Evolutionary conservation across 2,888 invertebrate species (phyloP).

Genomic region (Yponomeuta sedellus): DNA sequence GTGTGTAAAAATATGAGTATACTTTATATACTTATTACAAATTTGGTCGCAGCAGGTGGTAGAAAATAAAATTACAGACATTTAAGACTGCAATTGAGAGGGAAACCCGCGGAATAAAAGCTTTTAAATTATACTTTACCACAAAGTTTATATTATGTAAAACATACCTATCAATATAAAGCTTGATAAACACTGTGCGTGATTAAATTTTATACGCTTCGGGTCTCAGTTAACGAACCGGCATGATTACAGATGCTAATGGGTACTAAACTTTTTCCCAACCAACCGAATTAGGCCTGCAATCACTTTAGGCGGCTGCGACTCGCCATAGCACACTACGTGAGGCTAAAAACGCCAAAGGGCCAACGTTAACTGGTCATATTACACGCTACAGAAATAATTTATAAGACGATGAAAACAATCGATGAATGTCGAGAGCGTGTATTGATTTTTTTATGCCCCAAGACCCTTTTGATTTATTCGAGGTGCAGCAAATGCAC

Average conservation of each 20-base stretch:
- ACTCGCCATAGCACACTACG: background rate
- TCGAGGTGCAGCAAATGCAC: conserved; percentile 24
- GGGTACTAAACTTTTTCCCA: conserved; percentile 37
- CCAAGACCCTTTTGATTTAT: conserved; percentile 42
- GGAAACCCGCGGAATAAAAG: too few species aligned
- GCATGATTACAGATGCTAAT: conserved; percentile 42
- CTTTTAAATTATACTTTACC: too few species aligned
- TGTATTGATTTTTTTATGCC: conserved; percentile 39
- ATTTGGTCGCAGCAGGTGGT: too few species aligned
- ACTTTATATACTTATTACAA: too few species aligned
- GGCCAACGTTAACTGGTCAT: conserved; percentile 29
- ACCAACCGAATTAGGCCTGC: conserved; percentile 28
- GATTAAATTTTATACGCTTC: conserved; percentile 43
- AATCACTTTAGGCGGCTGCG: background rate
- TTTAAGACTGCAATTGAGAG: too few species aligned
- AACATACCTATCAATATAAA: background rate
- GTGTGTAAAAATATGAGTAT: too few species aligned
- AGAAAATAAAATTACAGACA: too few species aligned
- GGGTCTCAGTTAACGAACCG: conserved; percentile 45
- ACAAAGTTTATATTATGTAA: background rate
- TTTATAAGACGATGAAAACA: conserved; percentile 46
- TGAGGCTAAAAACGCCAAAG: conserved; percentile 17
- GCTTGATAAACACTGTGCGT: conserved; percentile 19
- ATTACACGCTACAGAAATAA: conserved; percentile 35
- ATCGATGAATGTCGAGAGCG: conserved; percentile 47